Evolutionary conservation across 2,113 vertebrate genomes (phyloP).

Genomic region (Tupaia tana): DNA sequence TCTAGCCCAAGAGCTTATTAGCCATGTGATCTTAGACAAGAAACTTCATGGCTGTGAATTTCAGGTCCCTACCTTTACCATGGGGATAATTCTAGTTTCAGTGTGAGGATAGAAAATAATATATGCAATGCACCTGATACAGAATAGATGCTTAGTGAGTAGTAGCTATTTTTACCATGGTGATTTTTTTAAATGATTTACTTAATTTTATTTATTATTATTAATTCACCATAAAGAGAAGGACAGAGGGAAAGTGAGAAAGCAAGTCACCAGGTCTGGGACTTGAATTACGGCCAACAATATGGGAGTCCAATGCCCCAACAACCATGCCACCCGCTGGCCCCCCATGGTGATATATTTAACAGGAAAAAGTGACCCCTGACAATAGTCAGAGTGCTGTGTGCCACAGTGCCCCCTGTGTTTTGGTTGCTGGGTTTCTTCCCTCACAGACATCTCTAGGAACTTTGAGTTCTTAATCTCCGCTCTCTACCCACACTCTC

Average conservation of each 20-base stretch:
- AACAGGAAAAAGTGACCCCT: not conserved
- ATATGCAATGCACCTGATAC: not conserved
- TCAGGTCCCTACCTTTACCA: not conserved
- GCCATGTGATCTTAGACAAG: not conserved
- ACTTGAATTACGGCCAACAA: too few species aligned
- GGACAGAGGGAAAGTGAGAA: too few species aligned
- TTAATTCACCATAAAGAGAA: too few species aligned
- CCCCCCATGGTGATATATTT: not conserved
- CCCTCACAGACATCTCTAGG: slow-evolving; percentile 58
- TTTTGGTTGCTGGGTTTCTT: not conserved
- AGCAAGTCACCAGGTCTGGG: too few species aligned
- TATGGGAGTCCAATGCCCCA: too few species aligned
- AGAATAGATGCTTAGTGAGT: not conserved
- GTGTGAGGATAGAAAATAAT: not conserved
- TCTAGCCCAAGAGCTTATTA: slow-evolving; percentile 29
- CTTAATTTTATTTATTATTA: too few species aligned
- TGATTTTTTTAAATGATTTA: not conserved
- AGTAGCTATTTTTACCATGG: not conserved
- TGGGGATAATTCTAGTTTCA: not conserved
- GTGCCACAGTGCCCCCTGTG: not conserved
- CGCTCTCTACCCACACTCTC: slow-evolving; percentile 65
- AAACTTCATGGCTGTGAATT: not conserved
- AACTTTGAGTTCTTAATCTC: slow-evolving; percentile 56
- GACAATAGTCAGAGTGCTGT: not conserved
- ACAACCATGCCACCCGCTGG: too few species aligned